Evolutionary conservation across 2,888 invertebrate species (phyloP).

Genomic region (Seira sanloemensis): DNA sequence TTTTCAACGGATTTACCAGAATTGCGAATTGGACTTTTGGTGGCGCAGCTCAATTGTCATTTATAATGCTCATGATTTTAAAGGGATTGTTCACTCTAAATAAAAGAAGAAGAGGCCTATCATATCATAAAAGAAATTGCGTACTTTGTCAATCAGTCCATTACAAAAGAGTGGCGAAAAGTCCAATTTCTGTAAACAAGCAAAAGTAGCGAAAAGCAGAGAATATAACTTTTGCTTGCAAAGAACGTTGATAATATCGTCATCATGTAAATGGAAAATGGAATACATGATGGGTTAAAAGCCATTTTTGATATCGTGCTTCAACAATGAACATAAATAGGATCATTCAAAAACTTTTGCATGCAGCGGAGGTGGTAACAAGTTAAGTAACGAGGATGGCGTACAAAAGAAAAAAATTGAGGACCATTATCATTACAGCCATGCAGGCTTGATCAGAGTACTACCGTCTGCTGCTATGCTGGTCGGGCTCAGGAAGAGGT

Average conservation of each 20-base stretch:
- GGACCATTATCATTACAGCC: constrained; percentile 12
- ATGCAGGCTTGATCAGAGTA: not conserved
- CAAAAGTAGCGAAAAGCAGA: constrained; percentile 14
- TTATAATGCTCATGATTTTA: not conserved
- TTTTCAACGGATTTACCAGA: not conserved
- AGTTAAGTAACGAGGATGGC: constrained; percentile 26
- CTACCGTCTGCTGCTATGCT: not conserved
- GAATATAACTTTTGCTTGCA: constrained; percentile 23
- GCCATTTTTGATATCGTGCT: constrained; percentile 33
- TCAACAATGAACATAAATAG: not conserved
- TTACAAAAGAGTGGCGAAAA: not conserved
- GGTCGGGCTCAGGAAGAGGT: not conserved
- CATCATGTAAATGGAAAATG: constrained; percentile 34
- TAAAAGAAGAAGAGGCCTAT: not conserved
- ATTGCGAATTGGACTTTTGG: not conserved
- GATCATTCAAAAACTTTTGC: not conserved
- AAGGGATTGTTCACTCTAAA: not conserved
- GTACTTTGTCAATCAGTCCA: constrained; percentile 25
- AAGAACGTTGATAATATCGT: constrained; percentile 2
- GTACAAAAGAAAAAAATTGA: not conserved
- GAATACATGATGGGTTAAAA: constrained; percentile 48
- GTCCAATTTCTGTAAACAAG: not conserved
- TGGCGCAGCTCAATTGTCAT: not conserved
- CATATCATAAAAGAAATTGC: constrained; percentile 31
- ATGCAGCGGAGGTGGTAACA: constrained; percentile 22